Base-by-base conservation (phyloP, 1,140 invertebrate genomes). In the Dufourea novaeangliae region DNA sequence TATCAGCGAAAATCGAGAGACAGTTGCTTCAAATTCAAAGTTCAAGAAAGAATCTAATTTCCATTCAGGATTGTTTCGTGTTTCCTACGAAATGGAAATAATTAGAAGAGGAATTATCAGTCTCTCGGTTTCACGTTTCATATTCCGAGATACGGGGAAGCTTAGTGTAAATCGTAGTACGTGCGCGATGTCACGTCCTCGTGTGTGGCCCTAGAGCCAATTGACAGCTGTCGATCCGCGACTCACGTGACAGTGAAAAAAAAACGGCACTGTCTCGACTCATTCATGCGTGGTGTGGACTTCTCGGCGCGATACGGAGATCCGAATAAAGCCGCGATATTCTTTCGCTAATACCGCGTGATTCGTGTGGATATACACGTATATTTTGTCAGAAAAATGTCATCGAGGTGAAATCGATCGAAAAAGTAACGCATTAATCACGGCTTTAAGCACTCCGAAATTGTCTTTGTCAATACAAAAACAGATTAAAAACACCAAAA, bases 181-280 rank as follows among this genome's bases (percentile, higher is more conserved):
- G 72, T 66, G 79, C 32, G 10, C 20, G 12, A 6, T 46, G 76
- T 75, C 78, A 82, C 70, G 79, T 82, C 63, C 41, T 34, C 66
- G 11, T 17, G n/a, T n/a, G 29, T 17, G 27, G n/a, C 68, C 46
- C 10, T 22, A 22, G 6, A 25, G 32, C 20, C 62, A 66, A 39
- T 52, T 29, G 32, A 2, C 25, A 27, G 8, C 37, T 64, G 46
- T 14, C 11, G 7, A 25, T 20, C 41, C 12, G 10, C 14, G 12
- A 29, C 34, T 67, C 11, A 12, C 20, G 1, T 2, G 6, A n/a
- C n/a, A n/a, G n/a, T n/a, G n/a, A n/a, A n/a, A n/a, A n/a, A 17
- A 7, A 3, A 25, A 25, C 20, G 6, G 20, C n/a, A 8, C n/a
- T n/a, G 46, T 1, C 22, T 12, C 14, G 1, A 46, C 20, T 46